Conservation (phyloP, 2,888 invertebrate species). For the Leuctra nigra region DNA sequence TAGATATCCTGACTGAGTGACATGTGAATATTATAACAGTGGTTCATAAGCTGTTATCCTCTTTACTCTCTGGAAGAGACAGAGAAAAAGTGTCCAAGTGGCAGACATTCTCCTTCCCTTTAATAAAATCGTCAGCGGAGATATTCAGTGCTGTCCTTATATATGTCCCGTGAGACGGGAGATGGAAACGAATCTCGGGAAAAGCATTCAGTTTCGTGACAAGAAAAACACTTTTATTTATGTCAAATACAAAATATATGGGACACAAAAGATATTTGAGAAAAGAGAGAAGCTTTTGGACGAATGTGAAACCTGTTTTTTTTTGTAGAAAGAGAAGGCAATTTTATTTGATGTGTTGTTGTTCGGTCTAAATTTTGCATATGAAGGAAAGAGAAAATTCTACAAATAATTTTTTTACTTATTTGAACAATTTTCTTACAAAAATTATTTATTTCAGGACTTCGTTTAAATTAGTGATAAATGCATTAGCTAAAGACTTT, state of each 20-base stretch:
- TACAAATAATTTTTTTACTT: too few species aligned
- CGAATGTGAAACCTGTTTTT: too few species aligned
- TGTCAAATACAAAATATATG: neutral
- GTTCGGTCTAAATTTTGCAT: too few species aligned
- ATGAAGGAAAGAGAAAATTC: too few species aligned
- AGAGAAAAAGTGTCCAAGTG: slow-evolving; percentile 22
- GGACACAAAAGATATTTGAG: too few species aligned
- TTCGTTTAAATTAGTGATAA: too few species aligned
- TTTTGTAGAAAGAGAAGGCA: too few species aligned
- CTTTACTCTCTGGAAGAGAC: neutral
- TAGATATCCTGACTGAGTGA: slow-evolving; percentile 28
- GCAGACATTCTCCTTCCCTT: slow-evolving; percentile 20
- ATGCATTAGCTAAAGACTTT: too few species aligned
- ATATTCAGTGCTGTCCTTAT: slow-evolving; percentile 21
- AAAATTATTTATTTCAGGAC: too few species aligned
- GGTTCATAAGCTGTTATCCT: slow-evolving; percentile 24
- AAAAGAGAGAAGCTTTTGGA: too few species aligned
- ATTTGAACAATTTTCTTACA: too few species aligned
- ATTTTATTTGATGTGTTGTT: too few species aligned
- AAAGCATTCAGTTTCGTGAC: slow-evolving; percentile 15
- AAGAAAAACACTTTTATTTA: slow-evolving; percentile 19
- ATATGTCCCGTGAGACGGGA: slow-evolving; percentile 19
- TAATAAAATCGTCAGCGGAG: slow-evolving; percentile 23
- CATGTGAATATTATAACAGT: slow-evolving; percentile 24
- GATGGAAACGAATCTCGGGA: slow-evolving; percentile 1